Percentiles rank a stretch among this genome's conserved stretches.
These are phyloP conservation scores for Chrysopilus asiliformis DNA, from an alignment of 2,888 invertebrate genomes.

Conservation along the genomic window DNA sequence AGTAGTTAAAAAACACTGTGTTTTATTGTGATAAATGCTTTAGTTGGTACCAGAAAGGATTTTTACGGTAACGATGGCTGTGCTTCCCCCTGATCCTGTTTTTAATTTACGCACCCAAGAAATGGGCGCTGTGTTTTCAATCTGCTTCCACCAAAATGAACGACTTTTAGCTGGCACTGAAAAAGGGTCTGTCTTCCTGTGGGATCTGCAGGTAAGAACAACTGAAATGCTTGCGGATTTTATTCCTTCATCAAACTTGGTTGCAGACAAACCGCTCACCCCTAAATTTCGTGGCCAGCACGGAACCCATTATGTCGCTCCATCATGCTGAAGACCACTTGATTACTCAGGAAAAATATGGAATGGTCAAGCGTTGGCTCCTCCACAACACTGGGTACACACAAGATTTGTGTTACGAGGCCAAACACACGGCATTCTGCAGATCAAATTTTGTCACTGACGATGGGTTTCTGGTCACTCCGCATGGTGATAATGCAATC, in stretches of 20 bases:
- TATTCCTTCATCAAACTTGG: conserved; percentile 7
- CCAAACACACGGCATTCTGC: conserved; percentile 57
- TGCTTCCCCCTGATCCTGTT: conserved; percentile 64
- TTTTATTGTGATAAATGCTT: too few relatives aligned
- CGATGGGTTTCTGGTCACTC: conserved; percentile 50
- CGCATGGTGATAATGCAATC: conserved; percentile 43
- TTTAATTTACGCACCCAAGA: conserved; percentile 55
- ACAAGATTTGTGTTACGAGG: conserved; percentile 42
- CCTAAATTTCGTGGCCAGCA: conserved; percentile 50
- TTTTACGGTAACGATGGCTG: conserved; percentile 56
- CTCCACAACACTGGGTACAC: conserved; percentile 46
- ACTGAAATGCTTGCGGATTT: background rate
- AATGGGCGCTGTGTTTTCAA: conserved; percentile 57
- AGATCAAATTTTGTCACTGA: conserved; percentile 45
- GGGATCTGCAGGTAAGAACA: conserved; percentile 58
- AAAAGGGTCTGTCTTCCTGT: conserved; percentile 60
- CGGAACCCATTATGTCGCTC: conserved; percentile 36
- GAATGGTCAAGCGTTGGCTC: conserved; percentile 52
- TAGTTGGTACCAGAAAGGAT: too few relatives aligned
- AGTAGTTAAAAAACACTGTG: too few relatives aligned
- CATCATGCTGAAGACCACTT: conserved; percentile 45
- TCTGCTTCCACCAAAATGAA: conserved; percentile 55
- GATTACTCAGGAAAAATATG: conserved; percentile 63
- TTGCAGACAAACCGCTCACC: conserved; percentile 58
- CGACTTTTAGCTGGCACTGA: conserved; percentile 59